These are phyloP conservation scores for Crocodylus rhombifer DNA, from an alignment of 2,797 vertebrate genomes.

Conservation along the genomic window DNA sequence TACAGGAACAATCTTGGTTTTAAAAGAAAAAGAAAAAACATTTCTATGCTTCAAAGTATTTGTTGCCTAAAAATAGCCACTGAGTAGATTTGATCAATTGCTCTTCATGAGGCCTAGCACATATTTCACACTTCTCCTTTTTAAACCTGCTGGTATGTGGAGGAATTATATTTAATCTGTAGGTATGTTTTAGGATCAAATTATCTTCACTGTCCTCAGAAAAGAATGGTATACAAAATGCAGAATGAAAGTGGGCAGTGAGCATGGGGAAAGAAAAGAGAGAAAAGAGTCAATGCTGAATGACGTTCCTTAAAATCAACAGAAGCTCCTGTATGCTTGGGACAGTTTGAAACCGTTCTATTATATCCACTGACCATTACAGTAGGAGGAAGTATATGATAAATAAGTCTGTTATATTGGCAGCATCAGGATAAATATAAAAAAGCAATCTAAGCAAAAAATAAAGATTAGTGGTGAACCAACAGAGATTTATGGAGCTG, in stretches of 20 bases:
- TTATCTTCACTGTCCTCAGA: not conserved
- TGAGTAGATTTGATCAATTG: not conserved
- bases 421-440: no score
- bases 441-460: not conserved
- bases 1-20: no score
- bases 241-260: not conserved
- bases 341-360: no score
- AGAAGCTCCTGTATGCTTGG: no score
- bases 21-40: not conserved
- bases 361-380: no score
- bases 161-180: not conserved
- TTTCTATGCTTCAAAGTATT: not conserved
- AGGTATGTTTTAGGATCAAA: not conserved
- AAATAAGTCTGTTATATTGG: no score
- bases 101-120: not conserved
- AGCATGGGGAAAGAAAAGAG: slow-evolving; percentile 30
- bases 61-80: not conserved
- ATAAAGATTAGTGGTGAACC: no score
- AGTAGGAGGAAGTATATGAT: no score
- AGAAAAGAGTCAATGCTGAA: slow-evolving; percentile 29
- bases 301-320: not conserved
- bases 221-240: not conserved
- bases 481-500: no score
- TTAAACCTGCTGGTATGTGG: not conserved
- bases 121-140: not conserved